Conservation (phyloP, 2,113 vertebrate species). For the Pandion haliaetus region DNA sequence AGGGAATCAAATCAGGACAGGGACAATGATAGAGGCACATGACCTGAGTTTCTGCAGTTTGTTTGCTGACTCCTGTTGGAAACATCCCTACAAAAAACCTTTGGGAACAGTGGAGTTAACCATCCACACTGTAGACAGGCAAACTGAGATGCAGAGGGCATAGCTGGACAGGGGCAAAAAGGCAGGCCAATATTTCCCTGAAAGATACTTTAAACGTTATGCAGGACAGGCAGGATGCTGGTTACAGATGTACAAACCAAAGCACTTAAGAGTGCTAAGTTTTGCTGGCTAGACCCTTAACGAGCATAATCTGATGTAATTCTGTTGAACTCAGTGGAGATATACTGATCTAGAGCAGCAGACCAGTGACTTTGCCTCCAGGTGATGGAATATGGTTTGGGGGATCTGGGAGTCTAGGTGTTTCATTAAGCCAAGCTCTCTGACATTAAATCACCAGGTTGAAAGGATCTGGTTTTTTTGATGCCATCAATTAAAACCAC, state of each 20-base stretch:
- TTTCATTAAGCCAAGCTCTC: not conserved
- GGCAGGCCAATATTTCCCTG: not conserved
- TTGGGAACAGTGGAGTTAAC: not conserved
- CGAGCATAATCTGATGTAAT: not conserved
- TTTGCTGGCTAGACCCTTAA: not conserved
- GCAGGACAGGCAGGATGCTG: not conserved
- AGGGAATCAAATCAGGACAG: not conserved
- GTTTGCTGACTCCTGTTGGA: not conserved
- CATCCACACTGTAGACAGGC: not conserved
- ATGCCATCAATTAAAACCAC: not conserved
- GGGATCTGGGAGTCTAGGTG: not conserved
- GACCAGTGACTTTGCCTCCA: not conserved
- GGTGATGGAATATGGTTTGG: not conserved
- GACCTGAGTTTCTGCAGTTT: not conserved
- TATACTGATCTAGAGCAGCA: not conserved
- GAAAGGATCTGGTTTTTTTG: not conserved
- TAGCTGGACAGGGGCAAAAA: not conserved
- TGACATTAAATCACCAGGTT: not conserved
- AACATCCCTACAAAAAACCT: not conserved
- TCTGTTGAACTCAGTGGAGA: not conserved
- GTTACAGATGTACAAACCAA: not conserved
- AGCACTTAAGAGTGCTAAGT: not conserved
- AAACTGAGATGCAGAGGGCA: not conserved
- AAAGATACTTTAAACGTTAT: not conserved
- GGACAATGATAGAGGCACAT: not conserved